These are phyloP conservation scores for Gracilinanus agilis DNA, from an alignment of 2,113 vertebrate species.

Conservation along the genomic window DNA sequence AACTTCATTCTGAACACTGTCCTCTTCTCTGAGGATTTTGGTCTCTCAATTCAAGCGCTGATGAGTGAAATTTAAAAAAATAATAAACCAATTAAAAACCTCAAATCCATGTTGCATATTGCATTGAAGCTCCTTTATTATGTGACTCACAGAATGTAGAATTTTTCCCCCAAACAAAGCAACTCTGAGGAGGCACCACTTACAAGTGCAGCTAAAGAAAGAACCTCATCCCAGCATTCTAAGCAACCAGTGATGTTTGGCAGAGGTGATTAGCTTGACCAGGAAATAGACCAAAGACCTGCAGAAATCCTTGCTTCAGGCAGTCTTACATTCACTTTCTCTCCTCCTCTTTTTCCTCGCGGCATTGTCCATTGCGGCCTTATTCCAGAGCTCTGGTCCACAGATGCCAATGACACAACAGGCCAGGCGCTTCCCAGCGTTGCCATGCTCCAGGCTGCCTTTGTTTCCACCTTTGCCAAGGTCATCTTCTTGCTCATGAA, in stretches of 20 bases:
- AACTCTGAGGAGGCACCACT: background rate
- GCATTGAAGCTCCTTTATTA: constrained; percentile 81
- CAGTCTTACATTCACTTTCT: constrained; percentile 19
- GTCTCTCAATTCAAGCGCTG: background rate
- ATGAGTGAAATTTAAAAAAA: constrained; percentile 5
- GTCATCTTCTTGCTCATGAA: constrained; percentile 93
- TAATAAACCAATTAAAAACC: background rate
- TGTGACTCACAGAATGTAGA: constrained; percentile 52
- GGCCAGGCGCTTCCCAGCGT: constrained; percentile 92
- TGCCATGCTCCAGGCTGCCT: constrained; percentile 92
- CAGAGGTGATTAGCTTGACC: background rate
- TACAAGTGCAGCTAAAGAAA: background rate
- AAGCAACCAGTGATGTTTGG: background rate
- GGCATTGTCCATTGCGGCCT: constrained; percentile 36
- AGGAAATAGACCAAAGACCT: background rate
- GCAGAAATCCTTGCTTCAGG: constrained; percentile 2
- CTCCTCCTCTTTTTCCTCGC: constrained; percentile 78
- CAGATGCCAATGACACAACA: constrained; percentile 92
- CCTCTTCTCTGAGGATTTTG: background rate
- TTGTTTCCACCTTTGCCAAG: constrained; percentile 90
- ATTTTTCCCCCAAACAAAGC: background rate
- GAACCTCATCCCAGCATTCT: background rate
- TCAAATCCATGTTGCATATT: constrained; percentile 1
- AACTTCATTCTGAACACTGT: background rate
- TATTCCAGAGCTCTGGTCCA: constrained; percentile 83